phyloP scores from a whole-genome alignment of 2,888 invertebrate species.

The Cheilosia scutellata region DNA sequence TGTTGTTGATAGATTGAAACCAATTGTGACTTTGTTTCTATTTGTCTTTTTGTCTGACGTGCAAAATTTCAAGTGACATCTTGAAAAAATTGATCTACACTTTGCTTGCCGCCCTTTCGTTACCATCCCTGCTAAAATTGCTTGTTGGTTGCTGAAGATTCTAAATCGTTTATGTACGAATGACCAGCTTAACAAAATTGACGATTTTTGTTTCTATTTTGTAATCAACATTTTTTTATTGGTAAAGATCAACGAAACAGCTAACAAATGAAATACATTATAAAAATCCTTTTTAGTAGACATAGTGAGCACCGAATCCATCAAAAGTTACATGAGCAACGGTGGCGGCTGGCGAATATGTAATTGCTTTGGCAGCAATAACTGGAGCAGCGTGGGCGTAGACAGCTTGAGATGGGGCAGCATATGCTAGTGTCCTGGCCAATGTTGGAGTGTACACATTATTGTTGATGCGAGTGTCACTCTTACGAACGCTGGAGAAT shows the following conservation, averaged over 20 bases:
- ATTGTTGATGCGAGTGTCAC: conserved; percentile 85
- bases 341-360: conserved; percentile 85
- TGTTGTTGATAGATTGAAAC: too few species aligned
- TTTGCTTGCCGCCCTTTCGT: too few species aligned
- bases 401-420: conserved; percentile 79
- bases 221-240: conserved; percentile 28
- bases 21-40: too few species aligned
- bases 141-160: too few species aligned
- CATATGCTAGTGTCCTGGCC: conserved; percentile 76
- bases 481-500: conserved; percentile 86
- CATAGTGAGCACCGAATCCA: conserved; percentile 86
- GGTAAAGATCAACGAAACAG: not conserved
- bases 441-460: conserved; percentile 74
- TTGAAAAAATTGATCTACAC: too few species aligned
- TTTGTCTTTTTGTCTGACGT: too few species aligned
- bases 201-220: not conserved
- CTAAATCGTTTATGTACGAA: too few species aligned
- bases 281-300: conserved; percentile 84
- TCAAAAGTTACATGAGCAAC: conserved; percentile 87
- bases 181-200: too few species aligned
- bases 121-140: too few species aligned
- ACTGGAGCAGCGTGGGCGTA: conserved; percentile 77
- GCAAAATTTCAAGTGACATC: too few species aligned
- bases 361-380: conserved; percentile 80
- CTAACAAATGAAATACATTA: not conserved